phyloP scores from a whole-genome alignment of 2,797 vertebrate species.

The Eulemur rubriventer region DNA sequence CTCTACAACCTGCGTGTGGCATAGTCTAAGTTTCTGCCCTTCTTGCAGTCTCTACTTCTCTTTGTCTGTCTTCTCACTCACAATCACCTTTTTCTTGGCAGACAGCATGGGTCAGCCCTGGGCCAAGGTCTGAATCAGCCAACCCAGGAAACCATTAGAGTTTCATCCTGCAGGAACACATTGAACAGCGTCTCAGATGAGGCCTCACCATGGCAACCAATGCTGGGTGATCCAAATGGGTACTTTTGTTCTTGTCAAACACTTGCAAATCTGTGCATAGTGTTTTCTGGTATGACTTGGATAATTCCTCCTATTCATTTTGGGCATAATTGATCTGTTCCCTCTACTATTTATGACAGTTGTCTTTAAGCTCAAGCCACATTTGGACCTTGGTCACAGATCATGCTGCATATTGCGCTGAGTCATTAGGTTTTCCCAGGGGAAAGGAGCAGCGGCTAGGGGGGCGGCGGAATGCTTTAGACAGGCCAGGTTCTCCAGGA shows the following conservation, averaged over 20 bases:
- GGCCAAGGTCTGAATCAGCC: background rate
- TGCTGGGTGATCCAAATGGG: background rate
- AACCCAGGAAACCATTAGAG: background rate
- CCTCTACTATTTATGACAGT: background rate
- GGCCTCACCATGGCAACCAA: constrained; percentile 36
- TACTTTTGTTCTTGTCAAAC: background rate
- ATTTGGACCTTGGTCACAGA: background rate
- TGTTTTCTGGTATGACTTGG: background rate
- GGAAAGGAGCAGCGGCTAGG: background rate
- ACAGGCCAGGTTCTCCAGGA: background rate
- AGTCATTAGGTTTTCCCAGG: background rate
- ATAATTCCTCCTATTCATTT: background rate
- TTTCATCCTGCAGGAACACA: background rate
- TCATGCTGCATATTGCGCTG: background rate
- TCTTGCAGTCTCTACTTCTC: background rate
- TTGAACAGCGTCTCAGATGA: background rate
- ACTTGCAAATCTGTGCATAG: background rate
- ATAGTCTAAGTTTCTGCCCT: background rate
- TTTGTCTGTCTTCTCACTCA: background rate
- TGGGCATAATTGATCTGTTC: background rate
- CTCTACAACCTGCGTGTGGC: background rate
- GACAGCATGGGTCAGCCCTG: background rate
- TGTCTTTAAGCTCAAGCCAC: background rate
- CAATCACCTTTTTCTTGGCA: background rate
- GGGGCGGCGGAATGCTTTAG: background rate